A percentile compares a stretch with the other conserved stretches of the same genome.
Evolutionary conservation across 2,113 vertebrate species (phyloP).

Genomic region (Menura novaehollandiae): DNA sequence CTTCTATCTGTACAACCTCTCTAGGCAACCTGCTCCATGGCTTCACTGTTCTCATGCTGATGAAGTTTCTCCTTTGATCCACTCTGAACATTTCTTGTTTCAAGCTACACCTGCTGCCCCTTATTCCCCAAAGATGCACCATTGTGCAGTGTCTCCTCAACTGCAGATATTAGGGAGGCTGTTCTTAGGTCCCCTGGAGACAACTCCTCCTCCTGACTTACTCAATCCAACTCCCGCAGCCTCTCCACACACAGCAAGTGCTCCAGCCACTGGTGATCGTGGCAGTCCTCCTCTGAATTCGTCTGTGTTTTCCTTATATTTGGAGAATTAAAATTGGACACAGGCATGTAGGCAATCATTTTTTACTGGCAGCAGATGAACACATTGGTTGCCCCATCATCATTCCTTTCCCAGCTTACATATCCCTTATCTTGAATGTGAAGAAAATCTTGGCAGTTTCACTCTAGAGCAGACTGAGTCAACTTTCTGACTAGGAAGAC

Average conservation of each 20-base stretch:
- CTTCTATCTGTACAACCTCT: background rate
- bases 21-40: background rate
- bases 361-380: background rate
- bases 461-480: background rate
- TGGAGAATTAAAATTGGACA: background rate
- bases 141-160: background rate
- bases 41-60: background rate
- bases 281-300: background rate
- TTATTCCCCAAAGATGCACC: background rate
- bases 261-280: background rate
- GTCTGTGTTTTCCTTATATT: background rate
- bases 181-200: background rate
- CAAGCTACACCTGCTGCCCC: background rate
- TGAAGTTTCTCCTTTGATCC: background rate
- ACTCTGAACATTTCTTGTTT: background rate
- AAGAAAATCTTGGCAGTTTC: background rate
- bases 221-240: background rate
- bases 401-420: background rate
- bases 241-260: background rate
- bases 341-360: rapidly evolving
- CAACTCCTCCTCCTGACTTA: background rate
- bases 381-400: rapidly evolving
- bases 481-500: background rate
- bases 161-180: background rate
- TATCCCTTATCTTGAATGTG: background rate